Evolutionary conservation across 2,888 invertebrate genomes (phyloP).

Genomic region (Heliconius charithonia): DNA sequence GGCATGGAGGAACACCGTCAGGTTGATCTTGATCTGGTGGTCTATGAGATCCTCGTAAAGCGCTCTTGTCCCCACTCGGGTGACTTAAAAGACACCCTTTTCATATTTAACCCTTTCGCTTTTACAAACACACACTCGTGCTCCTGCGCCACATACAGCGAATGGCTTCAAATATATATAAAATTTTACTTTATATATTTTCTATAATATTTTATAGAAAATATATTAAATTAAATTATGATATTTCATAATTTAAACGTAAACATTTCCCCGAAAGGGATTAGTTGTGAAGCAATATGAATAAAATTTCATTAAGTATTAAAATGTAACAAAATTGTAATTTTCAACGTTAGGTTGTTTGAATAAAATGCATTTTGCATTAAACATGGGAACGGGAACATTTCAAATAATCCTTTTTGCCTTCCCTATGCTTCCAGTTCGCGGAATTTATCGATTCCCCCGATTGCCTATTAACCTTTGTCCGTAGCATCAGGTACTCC

Average conservation of each 20-base stretch:
- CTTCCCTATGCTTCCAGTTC: not conserved
- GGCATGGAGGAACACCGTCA: too few relatives aligned
- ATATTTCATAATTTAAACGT: not conserved
- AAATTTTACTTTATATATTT: too few relatives aligned
- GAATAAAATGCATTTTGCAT: not conserved
- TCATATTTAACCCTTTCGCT: too few relatives aligned
- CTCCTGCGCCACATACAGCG: too few relatives aligned
- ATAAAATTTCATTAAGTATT: not conserved
- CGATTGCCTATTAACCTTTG: not conserved
- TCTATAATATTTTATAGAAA: too few relatives aligned
- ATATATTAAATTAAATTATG: too few relatives aligned
- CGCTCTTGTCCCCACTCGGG: too few relatives aligned
- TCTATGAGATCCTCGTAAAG: too few relatives aligned
- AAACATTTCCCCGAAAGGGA: not conserved
- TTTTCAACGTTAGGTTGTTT: not conserved
- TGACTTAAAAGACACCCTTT: too few relatives aligned
- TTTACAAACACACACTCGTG: too few relatives aligned
- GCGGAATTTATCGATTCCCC: constrained; percentile 5
- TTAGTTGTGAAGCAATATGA: not conserved
- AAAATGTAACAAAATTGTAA: not conserved
- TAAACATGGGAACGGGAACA: not conserved
- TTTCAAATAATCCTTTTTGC: not conserved
- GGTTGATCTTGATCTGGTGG: too few relatives aligned
- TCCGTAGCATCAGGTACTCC: not conserved
- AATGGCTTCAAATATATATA: too few relatives aligned